phyloP scores from a whole-genome alignment of 92 coral and sea anemone species.

The Umimayanthus kanabou region DNA sequence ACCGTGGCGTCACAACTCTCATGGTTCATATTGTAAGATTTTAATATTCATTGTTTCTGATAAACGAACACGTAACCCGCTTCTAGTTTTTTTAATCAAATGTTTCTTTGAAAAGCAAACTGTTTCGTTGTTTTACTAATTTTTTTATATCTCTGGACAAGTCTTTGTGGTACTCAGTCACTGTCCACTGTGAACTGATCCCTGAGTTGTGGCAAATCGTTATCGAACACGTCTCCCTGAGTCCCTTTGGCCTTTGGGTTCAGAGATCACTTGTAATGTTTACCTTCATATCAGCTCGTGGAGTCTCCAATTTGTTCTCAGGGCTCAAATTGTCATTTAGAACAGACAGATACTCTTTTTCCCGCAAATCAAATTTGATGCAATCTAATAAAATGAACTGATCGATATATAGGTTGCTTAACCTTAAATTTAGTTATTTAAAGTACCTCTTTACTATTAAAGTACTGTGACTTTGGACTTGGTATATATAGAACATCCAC shows the following conservation, averaged over 20 bases:
- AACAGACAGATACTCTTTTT: too few species aligned
- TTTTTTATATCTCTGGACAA: neutral
- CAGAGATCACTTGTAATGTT: neutral
- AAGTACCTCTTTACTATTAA: too few species aligned
- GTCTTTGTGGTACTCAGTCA: neutral
- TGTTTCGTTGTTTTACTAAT: neutral
- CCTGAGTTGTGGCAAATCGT: neutral
- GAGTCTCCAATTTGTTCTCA: neutral
- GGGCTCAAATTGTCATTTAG: too few species aligned
- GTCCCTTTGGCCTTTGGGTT: neutral
- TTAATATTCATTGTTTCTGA: constrained; percentile 19
- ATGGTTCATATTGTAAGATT: constrained; percentile 2
- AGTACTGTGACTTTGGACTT: too few species aligned
- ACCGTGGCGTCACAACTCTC: constrained; percentile 46
- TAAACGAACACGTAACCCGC: constrained; percentile 12
- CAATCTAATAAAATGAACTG: too few species aligned
- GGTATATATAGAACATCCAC: too few species aligned
- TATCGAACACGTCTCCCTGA: constrained; percentile 13
- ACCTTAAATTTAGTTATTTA: too few species aligned
- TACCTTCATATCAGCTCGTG: neutral
- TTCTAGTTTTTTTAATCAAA: neutral
- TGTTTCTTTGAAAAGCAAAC: neutral
- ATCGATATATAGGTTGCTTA: too few species aligned
- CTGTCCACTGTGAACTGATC: too few species aligned
- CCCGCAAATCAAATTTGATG: too few species aligned